Evolutionary conservation across 2,888 invertebrate species (phyloP), one percentile per base, ranked within the genome.

Genomic region (Yponomeuta cagnagella): DNA sequence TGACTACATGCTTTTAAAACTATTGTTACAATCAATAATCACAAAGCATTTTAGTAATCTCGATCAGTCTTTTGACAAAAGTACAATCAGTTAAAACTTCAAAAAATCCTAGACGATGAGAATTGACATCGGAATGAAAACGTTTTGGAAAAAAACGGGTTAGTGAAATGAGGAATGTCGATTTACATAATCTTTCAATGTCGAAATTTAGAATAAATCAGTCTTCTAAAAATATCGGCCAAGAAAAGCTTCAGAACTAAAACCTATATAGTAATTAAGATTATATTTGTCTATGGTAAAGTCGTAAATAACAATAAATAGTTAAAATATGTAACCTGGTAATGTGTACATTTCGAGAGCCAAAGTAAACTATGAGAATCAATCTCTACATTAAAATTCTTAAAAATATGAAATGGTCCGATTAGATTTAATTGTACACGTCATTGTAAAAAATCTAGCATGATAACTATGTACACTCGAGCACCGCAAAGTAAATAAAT

Each of bases 391-490:
- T 37, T 12, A 48, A 68, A 15, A 12, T 23, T 15, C 63, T 48
- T 70, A 37, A 64, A 52, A 58, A 43, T 72, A 73, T 85, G 81
- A 82, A 87, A 88, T 89, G 88, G 90, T 90, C 89, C 90, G 82
- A 88, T 86, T 85, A 76, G 75, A 75, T 74, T 74, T 79, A 78
- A 84, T 83, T 87, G 84, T 88, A 89, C 88, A 85, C 85, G 84
- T 69, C 70, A 68, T 71, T 82, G 90, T 91, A 90, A 88, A 91
- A 92, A 91, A 91, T 90, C 90, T 91, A 90, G 89, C 89, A 90
- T 89, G 80, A 86, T 67, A 58, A 81, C 83, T 81, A 80, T 90
- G 89, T 90, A 82, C 89, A 92, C 89, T 90, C 86, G 89, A 91
- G 91, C 92, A 92, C 91, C 92, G 87, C 86, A 83, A 83, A 85